Evolutionary conservation across 2,113 vertebrate genomes (phyloP), one percentile per base, ranked within the genome.

Genomic region (Gymnarchus niloticus): DNA sequence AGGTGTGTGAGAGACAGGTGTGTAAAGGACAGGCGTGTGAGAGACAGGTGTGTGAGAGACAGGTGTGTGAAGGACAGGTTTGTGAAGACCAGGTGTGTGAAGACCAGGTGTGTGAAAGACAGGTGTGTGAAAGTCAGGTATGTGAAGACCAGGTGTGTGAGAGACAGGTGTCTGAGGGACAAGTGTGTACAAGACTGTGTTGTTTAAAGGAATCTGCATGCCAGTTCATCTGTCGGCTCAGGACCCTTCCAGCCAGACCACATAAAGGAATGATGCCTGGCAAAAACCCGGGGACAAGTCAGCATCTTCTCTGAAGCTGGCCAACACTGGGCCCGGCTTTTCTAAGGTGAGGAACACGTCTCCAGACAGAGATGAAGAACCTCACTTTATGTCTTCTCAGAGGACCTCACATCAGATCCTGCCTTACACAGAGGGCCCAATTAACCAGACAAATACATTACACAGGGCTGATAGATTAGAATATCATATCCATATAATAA

Each of bases 401-500:
- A 59, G 54, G 57, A 83, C 46, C 86, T 54, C 84, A 86, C 73
- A 87, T 88, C 86, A 86, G 88, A 87, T 85, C 94, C 93, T 94
- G 93, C 93, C 94, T 94, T 94, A 96, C 94, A 93, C 95, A 51
- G 94, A 93, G 95, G 93, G 96, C 95, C 95, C 97, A 98, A 98
- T 99, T 98, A 99, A 96, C 96, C 94, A 96, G 93, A 93, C 96
- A 96, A 98, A 99, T 98, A 98, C 96, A 98, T 98, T 97, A 98
- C 94, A 95, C 96, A 93, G 95, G 96, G 96, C 96, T 98, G 97
- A 98, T 97, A 99, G 96, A 99, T 98, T 98, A 97, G 97, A 98
- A 98, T 99, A 98, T 98, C 97, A 98, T 96, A 97, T 96, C 96
- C 97, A 97, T 97, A 98, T 96, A 97, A 98, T 99, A 96, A 98